Evolutionary conservation across 1,140 invertebrate species (phyloP), one percentile per base, ranked within the genome.

Genomic region (Ylistrum balloti): DNA sequence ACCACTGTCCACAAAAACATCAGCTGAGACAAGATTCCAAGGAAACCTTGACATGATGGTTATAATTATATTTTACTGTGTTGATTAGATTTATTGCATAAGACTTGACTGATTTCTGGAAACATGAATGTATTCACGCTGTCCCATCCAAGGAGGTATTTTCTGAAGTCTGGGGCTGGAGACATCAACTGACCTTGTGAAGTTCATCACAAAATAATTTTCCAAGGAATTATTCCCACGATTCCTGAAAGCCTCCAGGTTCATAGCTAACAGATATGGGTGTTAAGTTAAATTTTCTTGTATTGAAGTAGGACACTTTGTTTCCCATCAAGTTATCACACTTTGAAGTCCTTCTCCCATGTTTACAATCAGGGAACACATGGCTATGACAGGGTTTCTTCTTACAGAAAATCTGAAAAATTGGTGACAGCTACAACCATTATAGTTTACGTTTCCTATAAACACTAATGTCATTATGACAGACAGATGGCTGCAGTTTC

Each of bases 361-460:
- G 56, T 74, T 74, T 74, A 74, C 28, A n/a, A 74, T 28, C 56
- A 74, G 22, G n/a, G n/a, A 74, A 74, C 56, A 74, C 56, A 74
- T 74, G 56, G 56, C 56, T n/a, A n/a, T 28, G 56, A 28, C 56
- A n/a, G 56, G 22, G 22, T 28, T n/a, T 7, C 56, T n/a, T 28
- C 56, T 74, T 9, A 74, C n/a, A 74, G 56, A 0, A 74, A 74
- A 74, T 74, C 56, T 74, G 56, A 74, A 74, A n/a, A 74, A 74
- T 74, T 74, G 56, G 56, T 74, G 56, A 74, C 56, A 74, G 56
- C 56, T 11, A 74, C 28, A 74, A 74, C 17, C 2, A 74, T 74
- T 74, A 74, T 74, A 11, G 56, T n/a, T 74, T 74, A 28, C n/a
- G 7, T 74, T 74, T 74, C 28, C 56, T 28, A 74, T 11, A 74